Evolutionary conservation across 2,797 vertebrate species (phyloP), one percentile per base, ranked within the genome.

Genomic region (Myotis findleyi): DNA sequence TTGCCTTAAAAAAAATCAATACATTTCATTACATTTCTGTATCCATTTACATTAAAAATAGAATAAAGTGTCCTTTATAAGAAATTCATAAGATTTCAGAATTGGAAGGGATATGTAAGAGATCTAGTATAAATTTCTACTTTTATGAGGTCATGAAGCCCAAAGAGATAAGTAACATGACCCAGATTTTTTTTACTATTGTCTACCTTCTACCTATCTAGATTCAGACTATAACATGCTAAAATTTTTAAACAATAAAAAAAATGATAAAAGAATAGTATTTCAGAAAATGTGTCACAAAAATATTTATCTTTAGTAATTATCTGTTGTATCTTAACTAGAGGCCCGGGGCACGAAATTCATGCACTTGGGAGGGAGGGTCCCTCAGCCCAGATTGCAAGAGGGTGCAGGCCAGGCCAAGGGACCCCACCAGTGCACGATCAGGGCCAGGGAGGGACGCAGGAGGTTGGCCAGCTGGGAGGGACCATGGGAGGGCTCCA

Each of bases 11-110:
- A 83, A 64, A 27, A 16, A 76, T 68, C n/a, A 27, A 49, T 69
- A 82, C 75, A 68, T 59, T 27, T 59, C 51, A 53, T 69, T 91
- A 17, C 16, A 57, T 87, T 82, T 82, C 21, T 71, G 53, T 76
- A 92, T 20, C 25, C 33, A 88, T 62, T 83, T 94, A 47, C 36
- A 79, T 94, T 79, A 76, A 76, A 88, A 27, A 69, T 79, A 71
- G 14, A 75, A 38, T 51, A 49, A 66, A n/a, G 38, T 75, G 66
- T 57, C 9, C 51, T 71, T 71, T 23, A 71, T 51, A 38, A 62
- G 16, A 51, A 71, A 81, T 53, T 59, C 9, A 25, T 62, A 20
- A 87, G 57, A 87, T 64, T 73, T 81, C 51, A 71, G 44, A 72
- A 62, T 53, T 71, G 6, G 51, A 25, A 30, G 18, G 25, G 6